These are phyloP conservation scores for Agapostemon virescens DNA, from an alignment of 2,888 invertebrate species.

Conservation along the genomic window DNA sequence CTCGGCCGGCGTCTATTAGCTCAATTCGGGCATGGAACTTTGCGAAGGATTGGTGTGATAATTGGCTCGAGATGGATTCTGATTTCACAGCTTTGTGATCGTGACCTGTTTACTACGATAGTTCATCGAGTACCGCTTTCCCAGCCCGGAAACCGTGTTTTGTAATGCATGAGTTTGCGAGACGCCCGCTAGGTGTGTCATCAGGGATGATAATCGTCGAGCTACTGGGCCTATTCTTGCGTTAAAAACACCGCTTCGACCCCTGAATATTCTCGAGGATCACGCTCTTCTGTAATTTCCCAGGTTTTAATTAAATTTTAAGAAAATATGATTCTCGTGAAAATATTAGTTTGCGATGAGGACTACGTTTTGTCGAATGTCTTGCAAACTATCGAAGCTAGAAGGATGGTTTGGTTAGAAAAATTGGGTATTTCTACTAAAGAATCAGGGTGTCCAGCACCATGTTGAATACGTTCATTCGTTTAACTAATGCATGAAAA, in stretches of 20 bases:
- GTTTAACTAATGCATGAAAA: no score
- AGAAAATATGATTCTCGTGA: no score
- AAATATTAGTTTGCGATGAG: no score
- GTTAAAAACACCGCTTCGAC: background rate
- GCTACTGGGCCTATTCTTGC: background rate
- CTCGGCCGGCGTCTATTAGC: conserved; percentile 33
- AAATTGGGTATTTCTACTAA: no score
- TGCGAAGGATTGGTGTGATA: conserved; percentile 32
- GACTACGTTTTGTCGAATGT: no score
- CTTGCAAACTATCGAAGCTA: no score
- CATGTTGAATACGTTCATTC: no score
- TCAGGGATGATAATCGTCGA: background rate
- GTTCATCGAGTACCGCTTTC: background rate
- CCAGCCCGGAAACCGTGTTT: background rate
- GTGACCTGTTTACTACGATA: conserved; percentile 42
- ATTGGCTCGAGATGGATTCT: conserved; percentile 46
- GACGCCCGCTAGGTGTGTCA: background rate
- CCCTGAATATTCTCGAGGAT: background rate
- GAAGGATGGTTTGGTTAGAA: no score
- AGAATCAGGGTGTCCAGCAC: no score
- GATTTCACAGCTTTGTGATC: conserved; percentile 42
- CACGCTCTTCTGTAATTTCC: background rate
- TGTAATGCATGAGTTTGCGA: background rate
- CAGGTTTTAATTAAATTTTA: no score
- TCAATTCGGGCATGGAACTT: conserved; percentile 36